Evolutionary conservation across 2,888 invertebrate species (phyloP), one percentile per base, ranked within the genome.

Genomic region (Troglohyphantes excavatus): DNA sequence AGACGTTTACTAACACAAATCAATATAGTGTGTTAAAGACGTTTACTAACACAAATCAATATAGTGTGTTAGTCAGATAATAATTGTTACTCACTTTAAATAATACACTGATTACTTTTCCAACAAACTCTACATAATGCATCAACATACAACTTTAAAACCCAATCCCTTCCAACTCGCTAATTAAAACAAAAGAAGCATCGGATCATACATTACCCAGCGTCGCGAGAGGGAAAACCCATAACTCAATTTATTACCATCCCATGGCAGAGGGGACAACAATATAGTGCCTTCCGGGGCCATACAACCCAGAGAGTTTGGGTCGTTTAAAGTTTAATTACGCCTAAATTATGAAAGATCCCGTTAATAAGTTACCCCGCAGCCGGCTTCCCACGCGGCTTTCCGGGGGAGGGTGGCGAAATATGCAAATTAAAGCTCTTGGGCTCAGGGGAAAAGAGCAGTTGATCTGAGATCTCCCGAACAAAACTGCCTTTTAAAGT

Each of bases 261-360:
- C 79, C 43, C 43, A 46, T 26, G 68, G 53, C 67, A 53, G 68
- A 26, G 43, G 79, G 79, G 75, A 21, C 23, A 61, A n/a, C n/a
- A 19, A n/a, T 43, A 6, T 26, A 75, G 26, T 17, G 39, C 26
- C 65, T 5, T 3, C 26, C 27, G 39, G n/a, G 53, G 26, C 29
- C 23, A 81, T 68, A 81, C 67, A 81, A 65, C 23, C 6, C 53
- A 0, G 46, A 27, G 65, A 68, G 27, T 61, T 11, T 67, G 11
- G 67, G 79, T 68, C 79, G 79, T 46, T 81, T 81, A 81, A 81
- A 81, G 67, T 81, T 81, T 81, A 81, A 81, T 81, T 81, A 81
- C 67, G 79, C 79, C 79, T 81, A 81, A 68, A 81, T 68, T 81
- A 81, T 81, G 68, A 53, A 81, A 67, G 79, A 81, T 68, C 67